A percentile compares a stretch with the other conserved stretches of the same genome.
phyloP scores from a whole-genome alignment of 2,113 vertebrate genomes.

The Corythornis cristatus region DNA sequence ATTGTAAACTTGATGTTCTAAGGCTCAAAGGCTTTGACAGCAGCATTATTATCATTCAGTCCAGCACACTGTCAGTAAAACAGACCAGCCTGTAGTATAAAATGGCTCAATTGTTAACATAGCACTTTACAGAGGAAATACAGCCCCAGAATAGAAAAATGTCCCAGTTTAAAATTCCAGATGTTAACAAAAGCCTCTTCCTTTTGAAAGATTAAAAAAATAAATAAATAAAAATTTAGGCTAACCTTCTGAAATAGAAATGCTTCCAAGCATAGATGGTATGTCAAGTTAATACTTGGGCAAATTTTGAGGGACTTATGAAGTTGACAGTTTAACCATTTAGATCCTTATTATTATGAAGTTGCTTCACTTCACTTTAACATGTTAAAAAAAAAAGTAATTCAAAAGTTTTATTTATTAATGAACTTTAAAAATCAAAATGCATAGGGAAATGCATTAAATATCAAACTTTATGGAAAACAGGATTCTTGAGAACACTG shows the following conservation, averaged over 20 bases:
- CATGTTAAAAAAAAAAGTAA: neutral
- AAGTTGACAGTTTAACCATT: neutral
- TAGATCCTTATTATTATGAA: neutral
- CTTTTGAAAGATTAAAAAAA: neutral
- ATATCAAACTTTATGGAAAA: neutral
- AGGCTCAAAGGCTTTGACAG: neutral
- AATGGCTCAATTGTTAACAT: neutral
- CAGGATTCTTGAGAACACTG: neutral
- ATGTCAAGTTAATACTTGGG: neutral
- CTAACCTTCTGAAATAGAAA: neutral
- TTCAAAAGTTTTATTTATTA: neutral
- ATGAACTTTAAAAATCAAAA: neutral
- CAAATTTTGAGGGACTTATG: neutral
- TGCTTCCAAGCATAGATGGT: neutral
- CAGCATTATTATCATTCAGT: neutral
- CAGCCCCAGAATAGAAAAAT: neutral
- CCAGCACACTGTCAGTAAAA: neutral
- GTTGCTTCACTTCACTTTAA: neutral
- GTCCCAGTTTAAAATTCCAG: neutral
- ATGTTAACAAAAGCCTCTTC: neutral
- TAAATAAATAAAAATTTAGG: neutral
- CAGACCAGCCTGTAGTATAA: rapidly evolving
- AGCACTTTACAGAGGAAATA: neutral
- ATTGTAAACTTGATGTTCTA: neutral
- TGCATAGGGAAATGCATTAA: neutral